These are phyloP conservation scores for Scaptomyza pallida DNA, from an alignment of 1,140 invertebrate species.

Conservation along the genomic window DNA sequence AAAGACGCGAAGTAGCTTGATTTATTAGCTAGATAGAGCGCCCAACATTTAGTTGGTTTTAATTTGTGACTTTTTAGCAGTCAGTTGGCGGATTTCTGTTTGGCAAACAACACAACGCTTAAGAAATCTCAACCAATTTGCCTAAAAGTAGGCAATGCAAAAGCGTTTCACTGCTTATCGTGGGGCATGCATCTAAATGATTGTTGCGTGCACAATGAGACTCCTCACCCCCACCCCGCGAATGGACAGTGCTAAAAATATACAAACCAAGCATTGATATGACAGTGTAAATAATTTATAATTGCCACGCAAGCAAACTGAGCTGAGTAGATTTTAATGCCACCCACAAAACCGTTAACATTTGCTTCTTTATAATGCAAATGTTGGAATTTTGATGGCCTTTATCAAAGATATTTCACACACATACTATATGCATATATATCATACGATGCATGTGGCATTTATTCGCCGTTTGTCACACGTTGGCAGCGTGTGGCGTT, in stretches of 20 bases:
- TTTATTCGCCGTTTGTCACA: conserved; percentile 58
- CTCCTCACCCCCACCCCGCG: background rate
- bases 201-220: conserved; percentile 59
- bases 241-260: conserved; percentile 15
- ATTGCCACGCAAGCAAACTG: conserved; percentile 53
- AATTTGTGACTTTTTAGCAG: conserved; percentile 73
- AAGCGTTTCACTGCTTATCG: conserved; percentile 51
- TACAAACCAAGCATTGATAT: conserved; percentile 55
- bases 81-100: conserved; percentile 29
- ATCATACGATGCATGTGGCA: conserved; percentile 35
- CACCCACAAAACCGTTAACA: background rate
- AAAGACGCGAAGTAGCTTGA: conserved; percentile 33
- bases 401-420: conserved; percentile 54
- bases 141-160: conserved; percentile 72
- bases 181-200: conserved; percentile 78
- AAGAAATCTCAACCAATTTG: conserved; percentile 67
- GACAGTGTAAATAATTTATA: conserved; percentile 74
- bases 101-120: conserved; percentile 13
- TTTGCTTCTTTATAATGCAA: conserved; percentile 52
- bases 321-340: background rate
- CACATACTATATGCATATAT: conserved; percentile 13
- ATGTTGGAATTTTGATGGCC: conserved; percentile 57
- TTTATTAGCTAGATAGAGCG: conserved; percentile 74
- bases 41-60: conserved; percentile 70
- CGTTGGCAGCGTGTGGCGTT: conserved; percentile 24